Evolutionary conservation across 2,113 vertebrate genomes (phyloP).

Genomic region (Neofelis nebulosa): DNA sequence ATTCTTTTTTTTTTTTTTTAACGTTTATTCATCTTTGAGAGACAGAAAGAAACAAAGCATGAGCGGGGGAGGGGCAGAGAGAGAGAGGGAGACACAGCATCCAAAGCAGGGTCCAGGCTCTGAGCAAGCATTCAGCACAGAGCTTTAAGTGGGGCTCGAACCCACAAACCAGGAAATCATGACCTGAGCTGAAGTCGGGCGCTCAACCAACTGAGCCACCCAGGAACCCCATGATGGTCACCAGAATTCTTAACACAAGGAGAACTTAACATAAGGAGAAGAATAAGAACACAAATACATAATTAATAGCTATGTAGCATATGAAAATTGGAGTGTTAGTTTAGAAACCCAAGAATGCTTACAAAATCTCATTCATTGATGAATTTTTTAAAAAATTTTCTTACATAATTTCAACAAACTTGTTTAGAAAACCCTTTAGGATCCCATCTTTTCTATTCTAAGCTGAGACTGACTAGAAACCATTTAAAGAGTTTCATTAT

Average conservation of each 20-base stretch:
- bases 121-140: too few relatives aligned
- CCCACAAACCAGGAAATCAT: too few relatives aligned
- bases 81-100: too few relatives aligned
- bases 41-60: too few relatives aligned
- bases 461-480: neutral
- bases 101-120: too few relatives aligned
- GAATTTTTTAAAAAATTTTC: neutral
- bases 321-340: constrained; percentile 57
- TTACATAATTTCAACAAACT: constrained; percentile 54
- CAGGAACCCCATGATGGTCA: neutral
- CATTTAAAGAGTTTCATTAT: neutral
- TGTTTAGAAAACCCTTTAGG: neutral
- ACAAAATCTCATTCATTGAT: constrained; percentile 18
- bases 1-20: neutral
- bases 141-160: too few relatives aligned
- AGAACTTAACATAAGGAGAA: neutral
- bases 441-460: neutral
- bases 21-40: too few relatives aligned
- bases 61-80: too few relatives aligned
- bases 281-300: constrained; percentile 56
- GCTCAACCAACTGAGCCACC: too few relatives aligned
- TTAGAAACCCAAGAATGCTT: constrained; percentile 65
- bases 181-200: too few relatives aligned
- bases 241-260: neutral
- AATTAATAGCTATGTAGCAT: constrained; percentile 53